Evolutionary conservation across 30 jellyfish, hydroid and myxozoan species (phyloP).

Genomic region (Turritopsis dohrnii): DNA sequence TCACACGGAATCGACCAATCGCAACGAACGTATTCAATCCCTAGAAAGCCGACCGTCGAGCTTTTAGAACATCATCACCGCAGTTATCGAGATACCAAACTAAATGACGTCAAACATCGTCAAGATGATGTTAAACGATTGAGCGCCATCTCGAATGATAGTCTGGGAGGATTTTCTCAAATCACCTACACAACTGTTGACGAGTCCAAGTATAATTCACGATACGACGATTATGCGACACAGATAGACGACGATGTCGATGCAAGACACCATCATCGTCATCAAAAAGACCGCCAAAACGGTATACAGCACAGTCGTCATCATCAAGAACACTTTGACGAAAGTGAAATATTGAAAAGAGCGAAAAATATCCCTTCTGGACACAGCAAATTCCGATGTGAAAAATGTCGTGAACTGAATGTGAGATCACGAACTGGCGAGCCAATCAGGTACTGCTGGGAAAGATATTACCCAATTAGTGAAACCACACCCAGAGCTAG

Average conservation of each 20-base stretch:
- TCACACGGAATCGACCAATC: not conserved
- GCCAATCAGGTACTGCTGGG: slow-evolving; percentile 77
- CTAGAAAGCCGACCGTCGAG: not conserved
- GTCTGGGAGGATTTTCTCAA: slow-evolving; percentile 27
- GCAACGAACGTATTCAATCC: slow-evolving; percentile 17
- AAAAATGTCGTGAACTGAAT: slow-evolving; percentile 78
- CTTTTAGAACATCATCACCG: not conserved
- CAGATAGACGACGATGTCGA: slow-evolving; percentile 19
- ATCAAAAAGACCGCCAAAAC: slow-evolving; percentile 4
- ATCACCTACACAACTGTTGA: slow-evolving; percentile 30
- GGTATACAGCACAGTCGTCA: slow-evolving; percentile 15
- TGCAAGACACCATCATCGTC: not conserved
- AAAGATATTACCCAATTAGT: slow-evolving; percentile 82
- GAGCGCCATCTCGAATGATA: slow-evolving; percentile 22
- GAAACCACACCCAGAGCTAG: slow-evolving; percentile 54
- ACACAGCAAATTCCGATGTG: slow-evolving; percentile 78
- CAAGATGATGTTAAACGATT: not conserved
- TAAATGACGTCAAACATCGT: not conserved
- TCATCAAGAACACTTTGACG: slow-evolving; percentile 26
- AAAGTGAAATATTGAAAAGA: slow-evolving; percentile 19
- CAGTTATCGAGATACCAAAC: slow-evolving; percentile 29
- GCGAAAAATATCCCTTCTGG: slow-evolving; percentile 35
- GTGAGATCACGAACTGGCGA: slow-evolving; percentile 39
- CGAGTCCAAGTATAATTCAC: not conserved
- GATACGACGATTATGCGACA: slow-evolving; percentile 34